Evolutionary conservation across 2,888 invertebrate genomes (phyloP), one percentile per base, ranked within the genome.

Genomic region (Frankliniella fusca): DNA sequence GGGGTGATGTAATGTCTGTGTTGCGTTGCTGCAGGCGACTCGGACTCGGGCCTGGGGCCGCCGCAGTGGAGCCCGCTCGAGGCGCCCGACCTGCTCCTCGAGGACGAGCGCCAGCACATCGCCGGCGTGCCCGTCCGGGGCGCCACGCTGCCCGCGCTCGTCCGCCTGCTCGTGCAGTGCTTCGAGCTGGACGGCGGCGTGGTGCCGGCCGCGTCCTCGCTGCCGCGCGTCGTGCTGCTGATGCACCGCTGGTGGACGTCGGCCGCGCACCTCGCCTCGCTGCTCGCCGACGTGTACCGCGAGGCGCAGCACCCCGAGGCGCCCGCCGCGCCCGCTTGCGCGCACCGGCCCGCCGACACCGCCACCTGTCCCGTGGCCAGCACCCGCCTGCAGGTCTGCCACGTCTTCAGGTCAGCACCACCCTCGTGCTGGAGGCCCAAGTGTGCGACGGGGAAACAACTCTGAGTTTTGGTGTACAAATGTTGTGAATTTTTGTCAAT

Each of bases 191-290:
- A 81, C 70, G 81, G 70, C 11, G 8, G 23, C 23, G 70, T 76
- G 27, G 23, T 12, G 70, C 23, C 70, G 27, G 70, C 70, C 65
- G 48, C 70, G 28, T 9, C 18, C 28, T 15, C 61, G 23, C 79
- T 87, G 83, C 88, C 88, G 10, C 85, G 87, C 48, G 88, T 89
- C 49, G 86, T 89, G 85, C 87, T 89, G 85, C 87, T 89, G 82
- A 89, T 89, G 89, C 90, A 90, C 85, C 88, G 88, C 84, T 90
- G 90, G 90, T 89, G 89, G 85, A 87, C 88, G 84, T 85, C 87
- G 80, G 89, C 89, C 27, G 87, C 88, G 83, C 86, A 87, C 50
- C 86, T 89, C 81, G 89, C 88, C 8, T 85, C 87, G 84, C 85
- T 86, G 65, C 87, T 89, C 82, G 86, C 88, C 61, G 85, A 82